A percentile compares a stretch with the other conserved stretches of the same genome.
Evolutionary conservation across 2,888 invertebrate species (phyloP).

Genomic region (Halictus ligatus): DNA sequence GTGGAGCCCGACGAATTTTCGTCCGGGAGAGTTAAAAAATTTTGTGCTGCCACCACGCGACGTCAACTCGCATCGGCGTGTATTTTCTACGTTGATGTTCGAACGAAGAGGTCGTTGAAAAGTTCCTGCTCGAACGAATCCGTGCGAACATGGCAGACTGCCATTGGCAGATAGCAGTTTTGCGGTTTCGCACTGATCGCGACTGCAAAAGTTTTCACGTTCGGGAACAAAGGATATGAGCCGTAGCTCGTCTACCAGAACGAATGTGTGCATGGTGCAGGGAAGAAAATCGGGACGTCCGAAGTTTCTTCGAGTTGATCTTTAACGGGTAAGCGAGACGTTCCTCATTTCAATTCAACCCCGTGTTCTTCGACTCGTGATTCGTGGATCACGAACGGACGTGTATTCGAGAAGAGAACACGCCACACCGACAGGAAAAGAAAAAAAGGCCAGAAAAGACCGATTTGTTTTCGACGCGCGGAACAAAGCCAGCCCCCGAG

Average conservation of each 20-base stretch:
- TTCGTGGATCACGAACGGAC: slow-evolving; percentile 13
- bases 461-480: not conserved
- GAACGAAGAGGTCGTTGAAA: slow-evolving; percentile 44
- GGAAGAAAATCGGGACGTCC: slow-evolving; percentile 33
- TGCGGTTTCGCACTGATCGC: slow-evolving; percentile 68
- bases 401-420: not conserved
- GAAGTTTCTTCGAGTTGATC: slow-evolving; percentile 28
- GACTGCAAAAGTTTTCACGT: slow-evolving; percentile 50
- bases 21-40: not conserved
- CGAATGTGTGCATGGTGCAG: slow-evolving; percentile 55
- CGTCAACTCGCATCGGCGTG: not conserved
- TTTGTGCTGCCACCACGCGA: slow-evolving; percentile 35
- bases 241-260: slow-evolving; percentile 62
- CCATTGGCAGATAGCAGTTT: slow-evolving; percentile 58
- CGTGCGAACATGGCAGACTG: slow-evolving; percentile 74
- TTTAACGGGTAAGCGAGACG: slow-evolving; percentile 44
- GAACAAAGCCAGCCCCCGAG: not conserved
- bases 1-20: not conserved
- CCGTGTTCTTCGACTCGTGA: slow-evolving; percentile 27
- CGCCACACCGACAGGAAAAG: not conserved
- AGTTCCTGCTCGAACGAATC: slow-evolving; percentile 38
- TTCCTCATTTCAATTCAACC: slow-evolving; percentile 33
- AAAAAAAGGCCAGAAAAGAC: not conserved
- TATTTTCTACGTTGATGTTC: slow-evolving; percentile 14
- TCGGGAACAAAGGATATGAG: slow-evolving; percentile 71